These are phyloP conservation scores for Erythrolamprus reginae DNA, from an alignment of 2,113 vertebrate genomes.

Conservation along the genomic window DNA sequence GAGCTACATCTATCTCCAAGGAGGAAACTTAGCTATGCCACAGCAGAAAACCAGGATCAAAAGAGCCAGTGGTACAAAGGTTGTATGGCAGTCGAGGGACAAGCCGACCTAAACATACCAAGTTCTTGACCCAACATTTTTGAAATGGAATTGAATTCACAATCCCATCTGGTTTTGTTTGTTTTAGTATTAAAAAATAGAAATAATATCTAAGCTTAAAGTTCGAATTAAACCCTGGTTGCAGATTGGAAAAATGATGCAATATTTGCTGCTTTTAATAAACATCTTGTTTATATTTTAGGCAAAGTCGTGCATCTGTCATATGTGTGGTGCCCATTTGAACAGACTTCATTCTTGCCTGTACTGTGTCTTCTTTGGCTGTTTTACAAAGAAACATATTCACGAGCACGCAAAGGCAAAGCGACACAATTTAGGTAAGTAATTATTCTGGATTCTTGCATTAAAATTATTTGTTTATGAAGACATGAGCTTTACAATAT, in stretches of 20 bases:
- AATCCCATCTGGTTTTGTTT: fast-evolving
- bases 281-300: conserved; percentile 56
- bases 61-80: neutral
- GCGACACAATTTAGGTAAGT: conserved; percentile 96
- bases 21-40: too few relatives aligned
- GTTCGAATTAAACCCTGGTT: neutral
- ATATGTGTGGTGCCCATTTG: conserved; percentile 86
- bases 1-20: too few relatives aligned
- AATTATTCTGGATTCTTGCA: fast-evolving
- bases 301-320: conserved; percentile 90
- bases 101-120: neutral
- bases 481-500: neutral
- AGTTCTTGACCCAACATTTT: neutral
- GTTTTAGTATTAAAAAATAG: neutral
- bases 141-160: fast-evolving
- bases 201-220: neutral
- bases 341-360: conserved; percentile 98
- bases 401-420: conserved; percentile 98
- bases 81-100: neutral
- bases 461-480: neutral
- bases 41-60: neutral
- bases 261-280: neutral
- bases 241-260: neutral
- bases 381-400: conserved; percentile 98
- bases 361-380: conserved; percentile 98